Evolutionary conservation across 2,113 vertebrate genomes (phyloP).

Genomic region (Sitta europaea): DNA sequence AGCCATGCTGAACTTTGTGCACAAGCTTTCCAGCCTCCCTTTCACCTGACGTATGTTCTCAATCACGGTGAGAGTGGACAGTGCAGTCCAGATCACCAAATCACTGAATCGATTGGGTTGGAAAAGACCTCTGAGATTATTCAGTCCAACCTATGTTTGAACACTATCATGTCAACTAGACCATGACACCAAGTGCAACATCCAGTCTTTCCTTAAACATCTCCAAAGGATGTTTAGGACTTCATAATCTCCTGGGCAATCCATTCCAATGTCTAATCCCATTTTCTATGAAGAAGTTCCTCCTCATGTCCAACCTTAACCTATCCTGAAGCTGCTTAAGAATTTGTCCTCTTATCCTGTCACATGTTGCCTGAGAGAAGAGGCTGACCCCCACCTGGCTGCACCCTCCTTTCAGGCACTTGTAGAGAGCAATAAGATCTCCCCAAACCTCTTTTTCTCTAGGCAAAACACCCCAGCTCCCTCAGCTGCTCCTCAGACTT

Average conservation of each 20-base stretch:
- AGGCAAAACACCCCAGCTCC: background rate
- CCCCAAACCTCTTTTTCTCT: background rate
- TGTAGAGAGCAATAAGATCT: too few species aligned
- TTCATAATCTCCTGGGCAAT: background rate
- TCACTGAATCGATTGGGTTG: background rate
- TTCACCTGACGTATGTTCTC: background rate
- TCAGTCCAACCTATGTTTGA: background rate
- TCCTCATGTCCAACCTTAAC: background rate
- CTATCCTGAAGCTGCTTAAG: background rate
- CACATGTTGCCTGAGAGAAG: background rate
- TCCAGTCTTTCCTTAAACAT: background rate
- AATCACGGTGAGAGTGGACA: background rate
- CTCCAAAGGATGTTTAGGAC: background rate
- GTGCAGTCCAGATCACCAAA: background rate
- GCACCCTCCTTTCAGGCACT: background rate
- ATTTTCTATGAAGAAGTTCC: background rate
- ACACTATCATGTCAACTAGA: accelerated
- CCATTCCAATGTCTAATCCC: background rate
- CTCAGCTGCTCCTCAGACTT: background rate
- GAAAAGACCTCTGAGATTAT: background rate
- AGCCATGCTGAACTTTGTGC: background rate
- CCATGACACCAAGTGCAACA: background rate
- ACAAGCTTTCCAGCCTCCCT: background rate
- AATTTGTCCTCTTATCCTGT: background rate
- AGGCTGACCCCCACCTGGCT: accelerated